Conservation (phyloP, 2,113 vertebrate genomes). For the Misgurnus mizolepis region DNA sequence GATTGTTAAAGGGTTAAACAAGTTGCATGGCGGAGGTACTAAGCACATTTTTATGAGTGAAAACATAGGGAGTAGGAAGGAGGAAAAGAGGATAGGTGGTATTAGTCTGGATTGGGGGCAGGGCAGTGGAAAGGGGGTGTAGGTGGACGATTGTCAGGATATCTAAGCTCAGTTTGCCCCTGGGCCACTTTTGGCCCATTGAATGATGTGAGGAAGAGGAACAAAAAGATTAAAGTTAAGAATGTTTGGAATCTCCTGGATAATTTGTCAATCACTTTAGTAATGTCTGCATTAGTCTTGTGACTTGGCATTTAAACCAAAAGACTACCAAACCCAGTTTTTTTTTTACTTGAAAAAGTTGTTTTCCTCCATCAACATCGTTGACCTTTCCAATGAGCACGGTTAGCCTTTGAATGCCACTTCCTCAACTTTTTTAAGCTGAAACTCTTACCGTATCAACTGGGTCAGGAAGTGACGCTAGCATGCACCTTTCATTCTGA, state of each 20-base stretch:
- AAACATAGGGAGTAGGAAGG: not conserved
- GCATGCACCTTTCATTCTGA: constrained; percentile 7
- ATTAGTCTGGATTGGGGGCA: constrained; percentile 2
- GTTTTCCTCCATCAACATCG: not conserved
- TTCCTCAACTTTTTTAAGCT: not conserved
- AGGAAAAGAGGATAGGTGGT: constrained; percentile 13
- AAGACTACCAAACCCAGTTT: no score
- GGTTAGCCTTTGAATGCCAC: not conserved
- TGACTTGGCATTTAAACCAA: no score
- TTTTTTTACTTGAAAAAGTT: no score
- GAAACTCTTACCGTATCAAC: not conserved
- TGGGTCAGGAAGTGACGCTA: constrained; percentile 16
- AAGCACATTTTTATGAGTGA: not conserved
- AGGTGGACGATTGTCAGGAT: constrained; percentile 60
- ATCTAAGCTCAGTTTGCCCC: constrained; percentile 63
- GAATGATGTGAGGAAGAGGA: constrained; percentile 49
- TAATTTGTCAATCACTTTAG: no score
- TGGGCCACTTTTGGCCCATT: constrained; percentile 52
- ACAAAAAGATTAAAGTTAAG: constrained; percentile 55
- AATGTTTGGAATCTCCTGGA: constrained; percentile 54
- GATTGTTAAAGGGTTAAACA: constrained; percentile 35
- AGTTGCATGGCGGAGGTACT: not conserved
- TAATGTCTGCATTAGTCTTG: no score
- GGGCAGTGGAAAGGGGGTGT: constrained; percentile 26
- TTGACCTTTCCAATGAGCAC: not conserved